Conservation (phyloP, 2,113 vertebrate genomes). For the Planiliza haematocheilus region DNA sequence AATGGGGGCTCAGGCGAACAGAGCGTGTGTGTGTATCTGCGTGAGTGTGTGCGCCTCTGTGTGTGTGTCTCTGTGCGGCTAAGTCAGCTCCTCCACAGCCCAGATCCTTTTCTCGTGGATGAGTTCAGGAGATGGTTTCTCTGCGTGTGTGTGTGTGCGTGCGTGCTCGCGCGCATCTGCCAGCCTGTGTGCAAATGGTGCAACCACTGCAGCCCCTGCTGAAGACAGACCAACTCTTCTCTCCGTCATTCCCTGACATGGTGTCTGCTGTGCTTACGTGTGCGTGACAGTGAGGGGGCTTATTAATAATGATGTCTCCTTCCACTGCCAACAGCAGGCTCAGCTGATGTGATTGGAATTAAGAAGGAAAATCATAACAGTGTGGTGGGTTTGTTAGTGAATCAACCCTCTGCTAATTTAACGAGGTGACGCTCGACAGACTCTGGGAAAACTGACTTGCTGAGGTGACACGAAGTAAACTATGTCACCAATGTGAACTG, state of each 20-base stretch:
- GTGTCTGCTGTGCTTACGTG: constrained; percentile 12
- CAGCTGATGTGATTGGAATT: constrained; percentile 52
- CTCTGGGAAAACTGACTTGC: neutral
- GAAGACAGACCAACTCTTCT: constrained; percentile 55
- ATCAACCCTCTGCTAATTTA: neutral
- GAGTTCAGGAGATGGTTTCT: constrained; percentile 69
- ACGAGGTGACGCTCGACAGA: constrained; percentile 1
- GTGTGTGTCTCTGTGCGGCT: constrained; percentile 63
- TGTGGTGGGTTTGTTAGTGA: constrained; percentile 8
- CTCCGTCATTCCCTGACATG: constrained; percentile 48
- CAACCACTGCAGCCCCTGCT: constrained; percentile 67
- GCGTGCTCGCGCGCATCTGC: constrained; percentile 37
- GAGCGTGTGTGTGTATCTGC: constrained; percentile 61
- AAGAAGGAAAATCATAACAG: constrained; percentile 21
- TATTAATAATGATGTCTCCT: constrained; percentile 62
- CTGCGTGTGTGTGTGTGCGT: constrained; percentile 34
- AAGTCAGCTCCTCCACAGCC: constrained; percentile 73
- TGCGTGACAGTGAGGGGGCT: constrained; percentile 20
- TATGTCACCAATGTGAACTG: neutral
- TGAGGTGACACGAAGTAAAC: neutral
- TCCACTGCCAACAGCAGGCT: constrained; percentile 42
- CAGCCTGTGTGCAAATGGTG: constrained; percentile 72
- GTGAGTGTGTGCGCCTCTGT: constrained; percentile 44
- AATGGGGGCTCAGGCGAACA: constrained; percentile 79
- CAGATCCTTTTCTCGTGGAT: constrained; percentile 71